Evolutionary conservation across 2,797 vertebrate species (phyloP).

Genomic region (Champsocephalus gunnari): DNA sequence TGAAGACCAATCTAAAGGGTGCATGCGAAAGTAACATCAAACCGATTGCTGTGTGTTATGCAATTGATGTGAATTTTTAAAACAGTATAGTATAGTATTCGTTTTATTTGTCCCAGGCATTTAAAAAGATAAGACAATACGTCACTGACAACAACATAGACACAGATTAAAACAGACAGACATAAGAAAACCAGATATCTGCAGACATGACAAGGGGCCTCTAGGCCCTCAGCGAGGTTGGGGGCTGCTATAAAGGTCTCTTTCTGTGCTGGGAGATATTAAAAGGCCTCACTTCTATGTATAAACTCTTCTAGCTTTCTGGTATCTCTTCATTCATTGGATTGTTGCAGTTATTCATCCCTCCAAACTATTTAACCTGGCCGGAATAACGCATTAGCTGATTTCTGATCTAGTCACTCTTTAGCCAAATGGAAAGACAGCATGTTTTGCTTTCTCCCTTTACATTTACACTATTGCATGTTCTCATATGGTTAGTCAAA

Average conservation of each 20-base stretch:
- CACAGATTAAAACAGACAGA: too few relatives aligned
- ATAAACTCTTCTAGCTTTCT: slow-evolving; percentile 21
- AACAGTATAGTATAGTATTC: too few relatives aligned
- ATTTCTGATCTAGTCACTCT: slow-evolving; percentile 47
- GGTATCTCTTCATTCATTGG: slow-evolving; percentile 61
- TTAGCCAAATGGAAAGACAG: slow-evolving; percentile 41
- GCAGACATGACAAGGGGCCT: too few relatives aligned
- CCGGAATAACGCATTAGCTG: slow-evolving; percentile 32
- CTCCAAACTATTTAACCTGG: slow-evolving; percentile 61
- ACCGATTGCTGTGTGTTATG: neutral
- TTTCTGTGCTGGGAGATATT: slow-evolving; percentile 11
- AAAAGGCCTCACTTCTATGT: slow-evolving; percentile 31
- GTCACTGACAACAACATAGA: too few relatives aligned
- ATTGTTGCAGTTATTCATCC: slow-evolving; percentile 66
- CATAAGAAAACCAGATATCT: too few relatives aligned
- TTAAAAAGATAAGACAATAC: too few relatives aligned
- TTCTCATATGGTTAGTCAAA: slow-evolving; percentile 21
- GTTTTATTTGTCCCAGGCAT: too few relatives aligned
- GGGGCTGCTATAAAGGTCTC: slow-evolving; percentile 7
- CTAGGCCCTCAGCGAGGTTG: neutral
- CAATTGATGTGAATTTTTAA: slow-evolving; percentile 14
- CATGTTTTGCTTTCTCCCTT: slow-evolving; percentile 26
- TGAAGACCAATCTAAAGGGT: neutral
- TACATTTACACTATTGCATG: neutral
- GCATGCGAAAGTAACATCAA: neutral